phyloP scores from a whole-genome alignment of 2,113 vertebrate genomes.

The Oplegnathus fasciatus region DNA sequence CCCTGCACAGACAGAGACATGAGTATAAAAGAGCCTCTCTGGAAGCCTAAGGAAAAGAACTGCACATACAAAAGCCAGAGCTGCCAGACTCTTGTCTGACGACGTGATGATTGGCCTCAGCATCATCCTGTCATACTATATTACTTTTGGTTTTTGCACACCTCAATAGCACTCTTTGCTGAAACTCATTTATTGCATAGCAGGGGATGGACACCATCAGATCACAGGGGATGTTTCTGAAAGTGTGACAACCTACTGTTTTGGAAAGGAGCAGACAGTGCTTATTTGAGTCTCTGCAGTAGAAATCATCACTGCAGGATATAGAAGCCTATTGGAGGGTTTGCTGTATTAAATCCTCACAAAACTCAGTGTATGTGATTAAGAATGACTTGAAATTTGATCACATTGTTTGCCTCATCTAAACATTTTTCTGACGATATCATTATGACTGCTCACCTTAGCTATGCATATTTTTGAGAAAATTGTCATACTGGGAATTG shows the following conservation, averaged over 20 bases:
- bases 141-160: slow-evolving; percentile 74
- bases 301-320: slow-evolving; percentile 19
- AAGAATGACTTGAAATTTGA: neutral
- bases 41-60: slow-evolving; percentile 40
- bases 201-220: slow-evolving; percentile 59
- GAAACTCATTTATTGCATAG: slow-evolving; percentile 73
- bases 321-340: neutral
- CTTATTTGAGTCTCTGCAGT: slow-evolving; percentile 36
- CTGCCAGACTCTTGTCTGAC: slow-evolving; percentile 47
- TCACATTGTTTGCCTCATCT: neutral
- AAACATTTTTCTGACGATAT: neutral
- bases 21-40: slow-evolving; percentile 54
- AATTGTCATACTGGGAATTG: neutral
- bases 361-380: neutral
- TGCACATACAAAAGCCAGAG: slow-evolving; percentile 47
- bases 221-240: slow-evolving; percentile 62
- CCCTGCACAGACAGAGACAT: slow-evolving; percentile 60
- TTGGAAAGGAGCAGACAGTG: slow-evolving; percentile 39
- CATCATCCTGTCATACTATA: slow-evolving; percentile 66
- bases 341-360: neutral
- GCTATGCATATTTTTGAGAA: neutral
- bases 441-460: slow-evolving; percentile 3
- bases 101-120: slow-evolving; percentile 62
- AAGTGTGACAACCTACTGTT: slow-evolving; percentile 60
- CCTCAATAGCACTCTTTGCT: slow-evolving; percentile 59